Evolutionary conservation across 37 sponge, comb jelly and placozoan species (phyloP).

Genomic region (Cladorhizidae sp.): DNA sequence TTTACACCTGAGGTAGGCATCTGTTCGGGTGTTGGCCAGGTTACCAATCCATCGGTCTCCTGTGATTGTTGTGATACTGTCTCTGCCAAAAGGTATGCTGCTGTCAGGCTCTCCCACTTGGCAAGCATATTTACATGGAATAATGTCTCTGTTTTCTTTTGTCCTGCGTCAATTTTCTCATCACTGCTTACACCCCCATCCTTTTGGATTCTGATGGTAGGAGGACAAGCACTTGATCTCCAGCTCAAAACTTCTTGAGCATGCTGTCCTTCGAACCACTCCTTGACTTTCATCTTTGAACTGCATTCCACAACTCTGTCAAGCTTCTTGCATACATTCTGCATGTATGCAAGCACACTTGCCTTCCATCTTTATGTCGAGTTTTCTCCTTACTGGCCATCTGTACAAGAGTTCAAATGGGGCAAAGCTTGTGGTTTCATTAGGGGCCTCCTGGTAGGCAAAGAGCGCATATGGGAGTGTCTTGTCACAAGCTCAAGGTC

Average conservation of each 20-base stretch:
- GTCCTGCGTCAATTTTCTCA: constrained; percentile 14
- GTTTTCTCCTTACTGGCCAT: constrained; percentile 37
- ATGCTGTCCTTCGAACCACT: constrained; percentile 15
- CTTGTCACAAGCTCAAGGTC: background rate
- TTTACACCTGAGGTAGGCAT: background rate
- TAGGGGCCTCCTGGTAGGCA: background rate
- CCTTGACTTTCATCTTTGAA: constrained; percentile 29
- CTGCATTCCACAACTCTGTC: constrained; percentile 11
- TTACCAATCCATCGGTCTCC: too few species aligned
- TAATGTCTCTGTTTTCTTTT: constrained; percentile 18
- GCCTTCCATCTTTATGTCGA: constrained; percentile 35
- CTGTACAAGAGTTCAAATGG: constrained; percentile 61
- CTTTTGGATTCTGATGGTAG: too few species aligned
- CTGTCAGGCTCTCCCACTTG: constrained; percentile 6
- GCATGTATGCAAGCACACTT: constrained; percentile 32
- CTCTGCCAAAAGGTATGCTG: too few species aligned
- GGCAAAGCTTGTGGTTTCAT: background rate
- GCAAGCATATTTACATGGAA: constrained; percentile 52
- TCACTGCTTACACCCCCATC: background rate
- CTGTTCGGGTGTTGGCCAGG: too few species aligned
- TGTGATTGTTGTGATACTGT: too few species aligned
- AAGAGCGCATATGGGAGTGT: constrained; percentile 2
- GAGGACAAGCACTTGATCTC: too few species aligned
- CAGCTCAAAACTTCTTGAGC: too few species aligned
- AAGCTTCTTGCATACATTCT: constrained; percentile 16